These are phyloP conservation scores for Drosophila auraria DNA, from an alignment of 1,140 invertebrate species.

Conservation along the genomic window DNA sequence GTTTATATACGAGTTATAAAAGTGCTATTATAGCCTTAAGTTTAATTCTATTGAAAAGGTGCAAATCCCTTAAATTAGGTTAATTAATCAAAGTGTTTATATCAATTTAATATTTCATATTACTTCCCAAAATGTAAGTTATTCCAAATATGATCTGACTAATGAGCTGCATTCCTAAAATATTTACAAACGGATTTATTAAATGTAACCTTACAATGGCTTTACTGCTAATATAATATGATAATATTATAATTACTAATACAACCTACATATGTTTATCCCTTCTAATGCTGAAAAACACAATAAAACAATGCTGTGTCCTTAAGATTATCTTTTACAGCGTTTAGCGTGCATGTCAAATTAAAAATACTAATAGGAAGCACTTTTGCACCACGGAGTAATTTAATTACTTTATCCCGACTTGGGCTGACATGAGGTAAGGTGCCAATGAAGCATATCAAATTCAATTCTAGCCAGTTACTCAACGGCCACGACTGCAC, in stretches of 20 bases:
- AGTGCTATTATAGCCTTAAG: too few species aligned
- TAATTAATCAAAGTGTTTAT: too few species aligned
- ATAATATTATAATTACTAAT: too few species aligned
- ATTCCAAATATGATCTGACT: too few species aligned
- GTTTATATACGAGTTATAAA: too few species aligned
- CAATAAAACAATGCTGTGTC: neutral
- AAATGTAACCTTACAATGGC: neutral
- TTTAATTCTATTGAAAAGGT: too few species aligned
- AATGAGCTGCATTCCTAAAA: neutral
- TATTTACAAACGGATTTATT: neutral
- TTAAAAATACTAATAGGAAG: conserved; percentile 11
- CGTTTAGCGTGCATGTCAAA: conserved; percentile 3
- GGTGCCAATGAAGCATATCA: conserved; percentile 60
- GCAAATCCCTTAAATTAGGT: too few species aligned
- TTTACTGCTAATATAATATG: neutral
- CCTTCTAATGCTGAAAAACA: neutral
- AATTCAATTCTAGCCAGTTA: conserved; percentile 60
- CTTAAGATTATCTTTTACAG: neutral
- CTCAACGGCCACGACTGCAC: conserved; percentile 39
- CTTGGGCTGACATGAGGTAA: conserved; percentile 40
- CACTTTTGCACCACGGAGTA: conserved; percentile 16
- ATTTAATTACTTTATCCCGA: conserved; percentile 47
- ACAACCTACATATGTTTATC: neutral
- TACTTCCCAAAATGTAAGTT: too few species aligned
- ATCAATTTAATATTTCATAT: too few species aligned